Conservation (phyloP, 2,888 invertebrate genomes). For the Carpatolechia fugitivella region DNA sequence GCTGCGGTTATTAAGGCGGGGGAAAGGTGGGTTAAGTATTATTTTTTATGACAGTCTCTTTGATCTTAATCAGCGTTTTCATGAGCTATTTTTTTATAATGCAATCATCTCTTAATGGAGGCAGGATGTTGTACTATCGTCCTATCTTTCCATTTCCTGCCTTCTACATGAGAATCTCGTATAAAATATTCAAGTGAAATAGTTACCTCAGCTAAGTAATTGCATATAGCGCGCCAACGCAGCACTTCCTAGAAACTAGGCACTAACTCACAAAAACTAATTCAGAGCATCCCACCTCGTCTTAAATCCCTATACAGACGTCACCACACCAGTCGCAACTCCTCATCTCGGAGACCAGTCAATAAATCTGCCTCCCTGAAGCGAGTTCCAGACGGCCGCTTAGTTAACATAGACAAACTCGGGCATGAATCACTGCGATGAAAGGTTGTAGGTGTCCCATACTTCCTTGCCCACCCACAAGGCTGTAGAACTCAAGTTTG, state of each 20-base stretch:
- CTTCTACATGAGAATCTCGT: too few relatives aligned
- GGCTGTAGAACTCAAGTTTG: too few relatives aligned
- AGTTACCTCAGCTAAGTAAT: not conserved
- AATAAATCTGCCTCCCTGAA: not conserved
- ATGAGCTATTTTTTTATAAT: not conserved
- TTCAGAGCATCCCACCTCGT: not conserved
- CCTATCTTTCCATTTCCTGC: too few relatives aligned
- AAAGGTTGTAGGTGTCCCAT: constrained; percentile 66
- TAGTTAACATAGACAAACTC: constrained; percentile 15
- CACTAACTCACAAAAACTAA: not conserved
- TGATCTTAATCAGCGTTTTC: not conserved
- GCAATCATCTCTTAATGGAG: too few relatives aligned
- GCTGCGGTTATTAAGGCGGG: not conserved
- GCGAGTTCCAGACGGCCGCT: constrained; percentile 5
- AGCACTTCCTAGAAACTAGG: not conserved
- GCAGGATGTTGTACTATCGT: too few relatives aligned
- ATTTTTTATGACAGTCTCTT: not conserved
- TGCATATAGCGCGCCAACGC: not conserved
- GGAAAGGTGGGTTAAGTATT: not conserved
- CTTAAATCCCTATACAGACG: not conserved
- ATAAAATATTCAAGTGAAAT: not conserved
- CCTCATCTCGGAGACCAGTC: not conserved
- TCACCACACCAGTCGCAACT: not conserved
- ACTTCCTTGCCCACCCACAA: constrained; percentile 73
- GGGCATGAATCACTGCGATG: constrained; percentile 69